Conservation (phyloP, 37 sponge, comb jelly and placozoan genomes). For the Spongilla lacustris region DNA sequence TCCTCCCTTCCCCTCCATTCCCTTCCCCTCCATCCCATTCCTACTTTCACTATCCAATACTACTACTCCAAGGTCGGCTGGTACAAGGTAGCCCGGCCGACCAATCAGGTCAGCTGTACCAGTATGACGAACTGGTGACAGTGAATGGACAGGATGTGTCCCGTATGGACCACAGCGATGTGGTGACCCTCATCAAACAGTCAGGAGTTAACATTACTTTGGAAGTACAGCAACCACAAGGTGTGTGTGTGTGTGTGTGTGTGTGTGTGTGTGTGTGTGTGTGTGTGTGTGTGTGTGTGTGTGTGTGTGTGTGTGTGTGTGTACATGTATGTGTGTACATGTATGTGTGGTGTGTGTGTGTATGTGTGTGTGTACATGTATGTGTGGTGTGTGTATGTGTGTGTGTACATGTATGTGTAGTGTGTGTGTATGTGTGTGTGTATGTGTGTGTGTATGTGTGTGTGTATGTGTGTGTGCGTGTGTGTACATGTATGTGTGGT, state of each 20-base stretch:
- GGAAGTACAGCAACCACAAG: conserved; percentile 17
- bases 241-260: conserved; percentile 15
- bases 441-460: neutral
- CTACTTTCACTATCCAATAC: no score
- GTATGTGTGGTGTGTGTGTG: neutral
- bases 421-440: neutral
- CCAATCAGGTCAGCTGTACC: no score
- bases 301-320: neutral
- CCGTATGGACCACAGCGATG: conserved; percentile 45
- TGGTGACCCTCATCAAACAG: conserved; percentile 85
- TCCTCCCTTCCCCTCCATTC: no score
- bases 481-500: neutral
- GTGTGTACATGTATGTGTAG: neutral
- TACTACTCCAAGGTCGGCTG: neutral
- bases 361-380: neutral
- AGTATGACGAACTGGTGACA: conserved; percentile 52
- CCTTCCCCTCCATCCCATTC: neutral
- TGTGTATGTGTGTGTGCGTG: neutral
- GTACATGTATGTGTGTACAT: neutral
- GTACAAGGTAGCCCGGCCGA: neutral
- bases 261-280: conserved; percentile 3
- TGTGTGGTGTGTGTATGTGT: neutral
- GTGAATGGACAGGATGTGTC: conserved; percentile 90
- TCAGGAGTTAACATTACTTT: conserved; percentile 73
- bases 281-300: neutral